Evolutionary conservation across 2,888 invertebrate species (phyloP), one percentile per base, ranked within the genome.

Genomic region (Anorthoa munda): DNA sequence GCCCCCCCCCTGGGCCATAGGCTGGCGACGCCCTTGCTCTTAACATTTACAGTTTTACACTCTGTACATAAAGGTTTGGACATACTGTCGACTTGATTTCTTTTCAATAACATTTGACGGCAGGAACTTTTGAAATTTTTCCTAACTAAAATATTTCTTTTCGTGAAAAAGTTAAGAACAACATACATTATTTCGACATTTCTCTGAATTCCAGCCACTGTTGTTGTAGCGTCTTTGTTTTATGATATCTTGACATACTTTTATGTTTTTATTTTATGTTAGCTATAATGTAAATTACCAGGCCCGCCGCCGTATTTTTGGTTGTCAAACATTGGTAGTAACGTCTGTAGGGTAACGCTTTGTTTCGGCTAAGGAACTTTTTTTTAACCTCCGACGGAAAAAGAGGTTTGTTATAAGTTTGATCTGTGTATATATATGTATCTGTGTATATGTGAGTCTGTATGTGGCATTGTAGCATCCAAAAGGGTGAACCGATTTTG

Each of bases 21-120:
- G n/a, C n/a, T n/a, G n/a, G n/a, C n/a, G n/a, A n/a, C n/a, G n/a
- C n/a, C n/a, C n/a, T n/a, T n/a, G n/a, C n/a, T n/a, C 39, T 39
- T 39, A 76, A 65, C 55, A 73, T 67, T 53, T 23, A 46, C 15
- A 21, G n/a, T 39, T 56, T 51, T 56, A 60, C 26, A n/a, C 26
- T 21, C 18, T 53, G 4, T 39, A 18, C 23, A 45, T 60, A 50
- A 21, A 58, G 58, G 15, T 23, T 12, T 23, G 21, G 45, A 67
- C 39, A 56, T n/a, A 71, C 45, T 69, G 26, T 12, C 46, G 4
- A 26, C 17, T 48, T 21, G 13, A 53, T 13, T 17, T 48, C 21
- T 55, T 53, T n/a, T 23, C 18, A 13, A 12, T 39, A 59, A 53
- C 17, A 12, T 45, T 50, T 50, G 13, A 67, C 39, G 5, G 45